Base-by-base conservation (phyloP, 64 coral and sea anemone species). In the Orbicella faveolata region DNA sequence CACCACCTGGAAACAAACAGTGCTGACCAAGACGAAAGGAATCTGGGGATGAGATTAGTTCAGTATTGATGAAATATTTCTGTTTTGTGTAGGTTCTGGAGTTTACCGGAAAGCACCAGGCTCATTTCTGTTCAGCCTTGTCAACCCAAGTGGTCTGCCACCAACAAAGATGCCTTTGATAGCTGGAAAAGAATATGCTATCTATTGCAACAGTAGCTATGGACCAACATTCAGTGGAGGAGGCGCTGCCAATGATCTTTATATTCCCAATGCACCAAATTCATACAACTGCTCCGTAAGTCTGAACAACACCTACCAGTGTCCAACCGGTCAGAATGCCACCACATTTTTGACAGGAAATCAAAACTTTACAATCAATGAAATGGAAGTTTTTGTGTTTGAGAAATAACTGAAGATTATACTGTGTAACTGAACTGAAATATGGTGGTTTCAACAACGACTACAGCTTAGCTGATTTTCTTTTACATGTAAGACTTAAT, bases 71-170 rank as follows among this genome's bases (percentile, higher is more conserved):
- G 8, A 59, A 10, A 11, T 59, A 59, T 59, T 59, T 59, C 55
- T 59, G 11, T 59, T 16, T 59, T 59, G 0, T 14, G 1, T 59
- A 59, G 55, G 9, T 59, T 59, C 55, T 59, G 55, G 0, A 69
- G n/a, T 0, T 23, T 70, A 70, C 20, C 30, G 23, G 30, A 70
- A n/a, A 25, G 23, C 67, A 9, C n/a, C 20, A 20, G 35, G 34
- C 7, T 35, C 89, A 2, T 84, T 91, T 64, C 77, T 94, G 55
- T 91, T 91, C 34, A 94, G 67, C 67, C 67, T 70, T 70, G 67
- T 70, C n/a, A 94, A 94, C 51, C 21, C 88, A 87, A 63, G 63
- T n/a, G 76, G 83, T 34, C 53, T 73, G 21, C 34, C 52, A n/a
- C 48, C 83, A 34, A 67, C 83, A 2, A 94, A 88, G 37, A 75